Conservation (phyloP, 2,797 vertebrate species). For the Buphagus erythrorhynchus region DNA sequence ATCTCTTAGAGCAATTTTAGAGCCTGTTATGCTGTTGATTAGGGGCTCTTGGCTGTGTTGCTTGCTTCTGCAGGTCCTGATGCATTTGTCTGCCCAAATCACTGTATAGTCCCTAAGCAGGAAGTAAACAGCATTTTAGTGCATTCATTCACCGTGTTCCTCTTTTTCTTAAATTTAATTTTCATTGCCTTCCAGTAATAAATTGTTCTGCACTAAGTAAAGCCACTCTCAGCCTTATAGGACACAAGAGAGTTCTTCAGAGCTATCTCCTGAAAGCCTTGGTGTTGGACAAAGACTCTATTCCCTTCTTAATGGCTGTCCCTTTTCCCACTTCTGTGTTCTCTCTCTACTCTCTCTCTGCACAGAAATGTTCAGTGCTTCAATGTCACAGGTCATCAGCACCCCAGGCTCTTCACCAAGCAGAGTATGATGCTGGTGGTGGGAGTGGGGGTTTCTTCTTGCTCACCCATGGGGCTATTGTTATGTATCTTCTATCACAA, state of each 20-base stretch:
- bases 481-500: not conserved
- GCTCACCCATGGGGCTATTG: not conserved
- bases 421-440: not conserved
- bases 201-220: not conserved
- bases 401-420: not conserved
- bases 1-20: not conserved
- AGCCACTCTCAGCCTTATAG: rapidly evolving
- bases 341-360: rapidly evolving
- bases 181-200: not conserved
- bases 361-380: not conserved
- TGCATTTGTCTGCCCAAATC: not conserved
- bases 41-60: not conserved
- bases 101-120: not conserved
- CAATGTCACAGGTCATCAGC: not conserved
- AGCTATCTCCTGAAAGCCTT: not conserved
- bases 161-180: not conserved
- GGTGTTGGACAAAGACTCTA: not conserved
- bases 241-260: not conserved
- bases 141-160: not conserved
- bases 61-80: not conserved
- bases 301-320: not conserved
- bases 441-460: not conserved
- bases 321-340: not conserved
- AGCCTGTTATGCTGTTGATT: not conserved
- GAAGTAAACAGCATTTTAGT: not conserved